Conservation (phyloP, 37 sponge, comb jelly and placozoan genomes). For the Petrosia ficiformis region DNA sequence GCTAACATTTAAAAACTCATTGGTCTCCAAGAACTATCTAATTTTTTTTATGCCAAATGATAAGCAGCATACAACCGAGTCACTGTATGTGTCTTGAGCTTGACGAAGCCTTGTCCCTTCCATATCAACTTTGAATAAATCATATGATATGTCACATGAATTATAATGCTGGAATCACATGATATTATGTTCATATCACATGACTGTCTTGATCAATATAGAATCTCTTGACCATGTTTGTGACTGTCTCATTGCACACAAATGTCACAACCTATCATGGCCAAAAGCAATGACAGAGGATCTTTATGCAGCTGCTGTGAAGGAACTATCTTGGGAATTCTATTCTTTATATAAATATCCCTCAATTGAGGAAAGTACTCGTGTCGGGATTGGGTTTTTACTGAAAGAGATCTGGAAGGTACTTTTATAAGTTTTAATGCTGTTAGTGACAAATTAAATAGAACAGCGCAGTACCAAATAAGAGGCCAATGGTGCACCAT, state of each 20-base stretch:
- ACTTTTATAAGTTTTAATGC: not conserved
- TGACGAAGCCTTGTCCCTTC: no score
- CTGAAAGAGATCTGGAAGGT: constrained; percentile 47
- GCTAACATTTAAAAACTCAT: no score
- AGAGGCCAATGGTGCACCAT: no score
- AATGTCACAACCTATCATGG: constrained; percentile 32
- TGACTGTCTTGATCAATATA: constrained; percentile 1
- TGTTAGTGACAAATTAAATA: not conserved
- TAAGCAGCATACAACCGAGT: no score
- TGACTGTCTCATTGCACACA: constrained; percentile 38
- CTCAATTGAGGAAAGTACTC: constrained; percentile 24
- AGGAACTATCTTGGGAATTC: constrained; percentile 28
- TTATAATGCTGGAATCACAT: not conserved
- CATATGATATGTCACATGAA: not conserved
- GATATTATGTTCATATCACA: not conserved
- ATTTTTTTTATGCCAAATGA: not conserved
- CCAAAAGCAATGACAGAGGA: constrained; percentile 37
- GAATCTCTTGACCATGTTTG: constrained; percentile 19
- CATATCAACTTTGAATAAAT: no score
- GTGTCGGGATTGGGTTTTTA: constrained; percentile 43
- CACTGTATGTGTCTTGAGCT: no score
- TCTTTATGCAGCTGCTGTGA: constrained; percentile 3
- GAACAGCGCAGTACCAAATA: no score
- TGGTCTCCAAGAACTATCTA: no score
- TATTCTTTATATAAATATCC: constrained; percentile 32